These are phyloP conservation scores for Rhabdomys dilectus DNA, from an alignment of 2,113 vertebrate species.

Conservation along the genomic window DNA sequence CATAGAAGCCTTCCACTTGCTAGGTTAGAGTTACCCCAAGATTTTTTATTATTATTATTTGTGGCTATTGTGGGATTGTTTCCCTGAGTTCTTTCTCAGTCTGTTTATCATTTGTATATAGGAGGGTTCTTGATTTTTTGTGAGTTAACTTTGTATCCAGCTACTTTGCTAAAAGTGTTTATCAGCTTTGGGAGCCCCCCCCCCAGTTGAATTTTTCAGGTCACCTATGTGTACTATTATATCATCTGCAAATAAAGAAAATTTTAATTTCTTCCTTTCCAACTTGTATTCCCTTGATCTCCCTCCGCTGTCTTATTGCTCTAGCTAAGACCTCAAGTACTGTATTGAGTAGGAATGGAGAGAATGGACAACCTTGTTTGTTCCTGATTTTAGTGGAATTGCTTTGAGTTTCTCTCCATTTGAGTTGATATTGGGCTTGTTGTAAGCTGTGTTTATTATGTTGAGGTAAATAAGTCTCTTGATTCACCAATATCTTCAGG, in stretches of 20 bases:
- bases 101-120: neutral
- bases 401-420: neutral
- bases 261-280: neutral
- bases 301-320: neutral
- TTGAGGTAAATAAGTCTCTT: neutral
- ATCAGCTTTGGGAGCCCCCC: neutral
- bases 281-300: neutral
- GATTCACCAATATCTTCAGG: neutral
- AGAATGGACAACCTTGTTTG: neutral
- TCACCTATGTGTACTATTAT: neutral
- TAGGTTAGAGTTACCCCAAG: neutral
- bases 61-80: neutral
- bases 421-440: neutral
- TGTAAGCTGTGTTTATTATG: neutral
- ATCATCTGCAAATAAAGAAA: neutral
- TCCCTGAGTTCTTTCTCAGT: neutral
- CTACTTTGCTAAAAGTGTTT: neutral
- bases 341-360: neutral
- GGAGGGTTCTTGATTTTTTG: neutral
- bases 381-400: neutral
- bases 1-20: neutral
- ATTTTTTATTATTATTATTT: neutral
- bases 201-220: neutral
- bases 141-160: neutral
- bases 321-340: neutral